Percentiles rank a stretch among this genome's conserved stretches.
Conservation (phyloP, 2,113 vertebrate genomes). For the Thalassoma bifasciatum region DNA sequence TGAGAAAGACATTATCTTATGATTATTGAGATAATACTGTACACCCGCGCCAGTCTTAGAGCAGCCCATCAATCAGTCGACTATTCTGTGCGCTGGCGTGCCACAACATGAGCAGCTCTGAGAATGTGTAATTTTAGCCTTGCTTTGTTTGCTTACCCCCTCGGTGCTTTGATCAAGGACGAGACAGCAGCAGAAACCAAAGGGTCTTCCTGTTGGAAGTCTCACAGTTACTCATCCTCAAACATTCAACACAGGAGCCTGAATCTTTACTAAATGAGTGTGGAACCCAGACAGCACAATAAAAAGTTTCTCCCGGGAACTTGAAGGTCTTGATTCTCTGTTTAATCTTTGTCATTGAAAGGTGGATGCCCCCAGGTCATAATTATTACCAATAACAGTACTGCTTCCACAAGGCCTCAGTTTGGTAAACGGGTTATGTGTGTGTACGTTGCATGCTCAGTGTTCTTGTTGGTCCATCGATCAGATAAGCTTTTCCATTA, state of each 20-base stretch:
- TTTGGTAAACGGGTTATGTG: slow-evolving; percentile 70
- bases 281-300: slow-evolving; percentile 46
- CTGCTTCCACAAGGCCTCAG: slow-evolving; percentile 62
- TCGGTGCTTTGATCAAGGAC: slow-evolving; percentile 76
- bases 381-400: slow-evolving; percentile 77
- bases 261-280: slow-evolving; percentile 59
- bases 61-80: slow-evolving; percentile 79
- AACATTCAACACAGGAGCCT: slow-evolving; percentile 41
- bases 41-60: slow-evolving; percentile 74
- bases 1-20: slow-evolving; percentile 81
- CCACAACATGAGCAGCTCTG: slow-evolving; percentile 71
- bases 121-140: slow-evolving; percentile 79
- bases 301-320: slow-evolving; percentile 66
- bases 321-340: slow-evolving; percentile 52
- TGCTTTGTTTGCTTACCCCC: slow-evolving; percentile 79
- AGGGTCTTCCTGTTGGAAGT: slow-evolving; percentile 64
- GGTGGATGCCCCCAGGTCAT: slow-evolving; percentile 66
- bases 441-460: slow-evolving; percentile 63
- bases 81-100: slow-evolving; percentile 74
- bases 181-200: slow-evolving; percentile 71
- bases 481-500: slow-evolving; percentile 85
- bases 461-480: slow-evolving; percentile 82
- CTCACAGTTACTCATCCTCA: slow-evolving; percentile 61
- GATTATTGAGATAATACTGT: slow-evolving; percentile 82
- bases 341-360: slow-evolving; percentile 77